phyloP scores from a whole-genome alignment of 1,140 invertebrate species.

The Babylonia areolata region DNA sequence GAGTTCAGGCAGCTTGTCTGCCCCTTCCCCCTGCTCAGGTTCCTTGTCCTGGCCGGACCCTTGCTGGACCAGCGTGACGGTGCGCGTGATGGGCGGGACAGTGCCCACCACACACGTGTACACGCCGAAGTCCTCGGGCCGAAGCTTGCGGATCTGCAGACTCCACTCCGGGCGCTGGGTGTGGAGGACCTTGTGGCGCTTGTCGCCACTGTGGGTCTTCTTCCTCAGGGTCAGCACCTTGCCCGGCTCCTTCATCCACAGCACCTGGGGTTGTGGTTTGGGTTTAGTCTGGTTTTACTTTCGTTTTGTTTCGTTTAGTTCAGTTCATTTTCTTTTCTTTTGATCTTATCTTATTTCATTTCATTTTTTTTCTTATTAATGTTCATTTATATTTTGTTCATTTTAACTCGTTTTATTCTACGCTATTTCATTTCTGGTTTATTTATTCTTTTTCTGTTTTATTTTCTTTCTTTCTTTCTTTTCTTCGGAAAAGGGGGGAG shows the following conservation, averaged over 20 bases:
- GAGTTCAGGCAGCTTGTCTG: background rate
- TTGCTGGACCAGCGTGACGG: background rate
- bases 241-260: constrained; percentile 35
- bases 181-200: constrained; percentile 37
- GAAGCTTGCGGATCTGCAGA: constrained; percentile 26
- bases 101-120: constrained; percentile 46
- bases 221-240: constrained; percentile 39
- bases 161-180: constrained; percentile 39
- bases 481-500: too few relatives aligned
- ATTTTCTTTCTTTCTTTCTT: too few relatives aligned
- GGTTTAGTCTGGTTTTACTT: background rate
- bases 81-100: constrained; percentile 35
- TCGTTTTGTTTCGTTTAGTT: too few relatives aligned
- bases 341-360: too few relatives aligned
- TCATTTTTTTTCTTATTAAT: too few relatives aligned
- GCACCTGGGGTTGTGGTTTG: constrained; percentile 34
- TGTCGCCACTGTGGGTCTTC: constrained; percentile 37
- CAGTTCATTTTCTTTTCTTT: too few relatives aligned
- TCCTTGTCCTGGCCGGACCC: background rate
- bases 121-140: constrained; percentile 28
- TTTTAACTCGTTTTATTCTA: too few relatives aligned
- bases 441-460: too few relatives aligned
- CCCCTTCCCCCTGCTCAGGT: background rate
- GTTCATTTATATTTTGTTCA: too few relatives aligned
- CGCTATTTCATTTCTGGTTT: too few relatives aligned